phyloP scores from a whole-genome alignment of 2,113 vertebrate genomes.

The Etheostoma cragini region DNA sequence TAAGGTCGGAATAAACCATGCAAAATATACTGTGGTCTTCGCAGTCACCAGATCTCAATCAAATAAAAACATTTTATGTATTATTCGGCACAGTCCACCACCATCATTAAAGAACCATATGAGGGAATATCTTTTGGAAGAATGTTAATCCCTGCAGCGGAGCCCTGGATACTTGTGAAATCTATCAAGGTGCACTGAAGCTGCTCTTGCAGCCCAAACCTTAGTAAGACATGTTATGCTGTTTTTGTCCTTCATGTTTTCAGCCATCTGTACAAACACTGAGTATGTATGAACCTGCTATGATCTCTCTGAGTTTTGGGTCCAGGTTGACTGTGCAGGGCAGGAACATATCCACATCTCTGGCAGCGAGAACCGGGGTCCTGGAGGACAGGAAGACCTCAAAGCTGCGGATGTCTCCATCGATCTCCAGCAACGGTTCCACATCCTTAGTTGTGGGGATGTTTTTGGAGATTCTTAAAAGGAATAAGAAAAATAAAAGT shows the following conservation, averaged over 20 bases:
- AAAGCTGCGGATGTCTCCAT: slow-evolving; percentile 95
- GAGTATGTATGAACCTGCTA: slow-evolving; percentile 87
- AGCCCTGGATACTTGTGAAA: neutral
- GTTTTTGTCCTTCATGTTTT: neutral
- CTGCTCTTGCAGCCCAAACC: neutral
- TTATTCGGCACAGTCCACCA: neutral
- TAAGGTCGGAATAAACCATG: neutral
- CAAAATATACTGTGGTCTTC: neutral
- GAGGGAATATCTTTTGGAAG: slow-evolving; percentile 18
- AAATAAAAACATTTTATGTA: slow-evolving; percentile 11
- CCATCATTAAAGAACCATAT: slow-evolving; percentile 16
- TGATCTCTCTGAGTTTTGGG: slow-evolving; percentile 97
- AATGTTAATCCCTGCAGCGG: slow-evolving; percentile 32
- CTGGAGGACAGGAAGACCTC: slow-evolving; percentile 97
- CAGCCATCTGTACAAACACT: neutral
- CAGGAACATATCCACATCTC: slow-evolving; percentile 95
- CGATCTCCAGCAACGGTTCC: slow-evolving; percentile 97
- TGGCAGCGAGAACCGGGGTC: slow-evolving; percentile 92
- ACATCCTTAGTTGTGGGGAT: slow-evolving; percentile 98
- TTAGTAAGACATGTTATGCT: slow-evolving; percentile 12
- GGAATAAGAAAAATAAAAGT: neutral
- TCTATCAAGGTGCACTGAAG: slow-evolving; percentile 7
- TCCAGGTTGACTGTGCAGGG: slow-evolving; percentile 98
- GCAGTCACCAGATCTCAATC: neutral
- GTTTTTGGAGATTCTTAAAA: slow-evolving; percentile 94